Evolutionary conservation across 2,797 vertebrate species (phyloP), one percentile per base, ranked within the genome.

Genomic region (Astyanax mexicanus): DNA sequence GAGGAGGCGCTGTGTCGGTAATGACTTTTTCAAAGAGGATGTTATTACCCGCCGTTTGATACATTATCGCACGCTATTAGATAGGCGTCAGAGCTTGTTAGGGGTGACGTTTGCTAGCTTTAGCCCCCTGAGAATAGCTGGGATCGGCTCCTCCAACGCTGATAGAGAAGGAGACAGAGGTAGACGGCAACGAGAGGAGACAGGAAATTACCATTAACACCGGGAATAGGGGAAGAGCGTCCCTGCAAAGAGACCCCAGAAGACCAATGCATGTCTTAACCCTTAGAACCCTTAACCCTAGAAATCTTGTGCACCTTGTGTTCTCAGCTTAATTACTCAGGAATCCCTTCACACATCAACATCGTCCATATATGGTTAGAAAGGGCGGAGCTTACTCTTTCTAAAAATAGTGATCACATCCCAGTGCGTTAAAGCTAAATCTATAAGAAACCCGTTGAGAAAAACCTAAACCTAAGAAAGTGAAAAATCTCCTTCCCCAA

Each of bases 11-110:
- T 40, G 23, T 79, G 79, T 84, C 83, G 60, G 89, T 89, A 88
- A 91, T 72, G 84, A 75, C 83, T 86, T 87, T 82, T 83, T 72
- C 6, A 83, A 89, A 86, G 49, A 78, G 88, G 87, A 89, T 78
- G 45, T 85, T 87, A 84, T 90, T 87, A 89, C 83, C 77, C 80
- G 75, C 84, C 81, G 86, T 85, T 86, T 78, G 85, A 90, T 92
- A 90, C 88, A 87, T 91, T 85, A 89, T 92, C 87, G 84, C 86
- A 86, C 77, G 82, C 86, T 88, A 92, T 93, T 92, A 92, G 88
- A 83, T 79, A 77, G 65, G 83, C 80, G 90, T 89, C 92, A 87
- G 85, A 83, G 84, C 86, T 92, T 86, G 89, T 91, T 92, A 92
- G 80, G 83, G 35, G 77, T 86, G 86, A 90, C 78, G 66, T 89